Percentiles rank a stretch among this genome's conserved stretches.
phyloP scores from a whole-genome alignment of 2,888 invertebrate genomes.

The Lycia hirtaria region DNA sequence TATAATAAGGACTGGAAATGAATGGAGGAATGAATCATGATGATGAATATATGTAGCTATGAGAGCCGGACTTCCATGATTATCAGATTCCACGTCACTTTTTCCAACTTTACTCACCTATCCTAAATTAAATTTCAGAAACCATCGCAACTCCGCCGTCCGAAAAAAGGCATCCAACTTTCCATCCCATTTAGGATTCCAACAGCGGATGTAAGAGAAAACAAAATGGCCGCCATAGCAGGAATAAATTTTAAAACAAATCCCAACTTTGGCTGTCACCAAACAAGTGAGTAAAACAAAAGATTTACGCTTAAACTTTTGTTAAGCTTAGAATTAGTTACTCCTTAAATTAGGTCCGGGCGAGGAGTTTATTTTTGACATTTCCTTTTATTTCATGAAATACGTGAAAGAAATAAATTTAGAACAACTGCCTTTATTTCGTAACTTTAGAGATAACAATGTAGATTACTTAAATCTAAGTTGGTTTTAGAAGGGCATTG shows the following conservation, averaged over 20 bases:
- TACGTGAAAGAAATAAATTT: slow-evolving; percentile 32
- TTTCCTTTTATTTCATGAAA: slow-evolving; percentile 33
- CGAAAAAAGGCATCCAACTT: slow-evolving; percentile 57
- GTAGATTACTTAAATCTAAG: slow-evolving; percentile 7
- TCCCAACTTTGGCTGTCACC: slow-evolving; percentile 72
- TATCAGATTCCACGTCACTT: not conserved
- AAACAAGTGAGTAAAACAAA: slow-evolving; percentile 74
- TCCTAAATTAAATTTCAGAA: slow-evolving; percentile 52
- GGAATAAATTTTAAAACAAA: slow-evolving; percentile 81
- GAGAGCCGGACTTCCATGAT: too few relatives aligned
- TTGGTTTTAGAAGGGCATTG: slow-evolving; percentile 1
- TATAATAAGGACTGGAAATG: too few relatives aligned
- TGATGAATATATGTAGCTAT: too few relatives aligned
- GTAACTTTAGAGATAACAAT: slow-evolving; percentile 23
- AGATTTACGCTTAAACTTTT: slow-evolving; percentile 79
- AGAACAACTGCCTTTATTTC: slow-evolving; percentile 20
- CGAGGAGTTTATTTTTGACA: slow-evolving; percentile 29
- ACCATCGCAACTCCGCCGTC: slow-evolving; percentile 58
- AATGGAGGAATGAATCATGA: too few relatives aligned
- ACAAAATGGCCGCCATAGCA: slow-evolving; percentile 66
- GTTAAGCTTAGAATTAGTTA: slow-evolving; percentile 66
- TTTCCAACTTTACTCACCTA: not conserved
- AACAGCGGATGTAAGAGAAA: slow-evolving; percentile 72
- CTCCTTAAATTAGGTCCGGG: slow-evolving; percentile 55
- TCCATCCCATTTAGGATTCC: slow-evolving; percentile 74